Base-by-base conservation (phyloP, 2,888 invertebrate species). In the Drosophila mayaguana region DNA sequence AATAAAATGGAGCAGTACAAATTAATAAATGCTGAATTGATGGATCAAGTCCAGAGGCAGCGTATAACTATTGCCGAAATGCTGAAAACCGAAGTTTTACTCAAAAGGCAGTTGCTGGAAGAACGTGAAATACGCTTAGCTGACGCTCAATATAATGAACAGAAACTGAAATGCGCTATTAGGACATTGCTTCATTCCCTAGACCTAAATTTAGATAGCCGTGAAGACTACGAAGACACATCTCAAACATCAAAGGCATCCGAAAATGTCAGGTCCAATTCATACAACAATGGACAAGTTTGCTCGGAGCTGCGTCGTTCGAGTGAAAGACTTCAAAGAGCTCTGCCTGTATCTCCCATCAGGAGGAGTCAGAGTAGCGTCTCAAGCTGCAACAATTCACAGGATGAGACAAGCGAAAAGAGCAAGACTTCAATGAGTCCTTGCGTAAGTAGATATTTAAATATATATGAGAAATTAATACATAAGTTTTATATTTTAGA, bases 1-100 rank as follows among this genome's bases (percentile, higher is more conserved):
- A 4, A 12, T 1, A 64, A 22, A 40, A 88, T 89, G 84, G 85
- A 78, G 3, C 36, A 72, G 0, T 67, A 68, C 6, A 67, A 66
- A 48, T 16, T 59, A 28, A 40, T 68, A 40, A 68, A 68, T 22
- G 67, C 67, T 11, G 45, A 68, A 46, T 16, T 68, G 22, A 68
- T 68, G 38, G 28, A 54, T 18, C 74, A 78, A 36, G 70, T 77
- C n/a, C 76, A 77, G 14, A 61, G 22, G 16, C 76, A 78, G 32
- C 57, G 76, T 8, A 42, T 50, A 34, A 20, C 53, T 0, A 70
- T 77, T 46, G 43, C 38, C 0, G 45, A 63, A 43, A 34, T 78
- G 70, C 9, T 20, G 1, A 60, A 50, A 36, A 40, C 32, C 0
- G 63, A 74, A 2, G 8, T 70, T 1, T 16, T 46, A 9, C 70